Evolutionary conservation across 2,797 vertebrate species (phyloP).

Genomic region (Podarcis siculus): DNA sequence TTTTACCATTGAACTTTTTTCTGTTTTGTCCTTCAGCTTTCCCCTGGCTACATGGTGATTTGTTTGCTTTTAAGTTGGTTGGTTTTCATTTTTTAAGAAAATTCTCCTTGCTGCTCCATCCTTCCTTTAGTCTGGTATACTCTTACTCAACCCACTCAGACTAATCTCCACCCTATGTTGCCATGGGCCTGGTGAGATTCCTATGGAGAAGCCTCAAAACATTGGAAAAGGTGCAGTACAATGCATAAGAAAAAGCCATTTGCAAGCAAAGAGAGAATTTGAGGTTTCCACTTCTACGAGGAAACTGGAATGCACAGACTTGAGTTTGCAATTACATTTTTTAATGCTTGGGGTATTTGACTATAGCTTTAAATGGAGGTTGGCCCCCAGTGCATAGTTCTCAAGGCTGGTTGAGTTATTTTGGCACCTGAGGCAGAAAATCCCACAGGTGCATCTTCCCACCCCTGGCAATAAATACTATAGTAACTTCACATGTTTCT

Average conservation of each 20-base stretch:
- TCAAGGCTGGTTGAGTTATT: background rate
- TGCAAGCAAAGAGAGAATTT: no score
- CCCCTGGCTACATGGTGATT: background rate
- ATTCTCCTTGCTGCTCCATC: background rate
- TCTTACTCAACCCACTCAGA: background rate
- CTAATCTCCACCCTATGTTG: background rate
- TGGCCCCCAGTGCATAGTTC: background rate
- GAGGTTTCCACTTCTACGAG: background rate
- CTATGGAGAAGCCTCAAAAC: background rate
- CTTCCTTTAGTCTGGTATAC: background rate
- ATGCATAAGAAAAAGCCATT: background rate
- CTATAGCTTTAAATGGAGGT: background rate
- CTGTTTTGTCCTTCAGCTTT: background rate
- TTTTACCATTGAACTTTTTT: background rate
- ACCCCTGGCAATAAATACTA: background rate
- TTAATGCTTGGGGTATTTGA: background rate
- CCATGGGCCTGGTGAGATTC: background rate
- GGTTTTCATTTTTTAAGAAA: background rate
- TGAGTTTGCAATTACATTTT: background rate
- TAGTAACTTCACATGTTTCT: background rate
- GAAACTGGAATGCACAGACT: background rate
- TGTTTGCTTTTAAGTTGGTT: slow-evolving; percentile 5
- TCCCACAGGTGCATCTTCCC: background rate
- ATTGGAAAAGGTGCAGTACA: background rate
- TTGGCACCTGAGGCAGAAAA: background rate